phyloP scores from a whole-genome alignment of 2,888 invertebrate genomes.

The Tachina grossa region DNA sequence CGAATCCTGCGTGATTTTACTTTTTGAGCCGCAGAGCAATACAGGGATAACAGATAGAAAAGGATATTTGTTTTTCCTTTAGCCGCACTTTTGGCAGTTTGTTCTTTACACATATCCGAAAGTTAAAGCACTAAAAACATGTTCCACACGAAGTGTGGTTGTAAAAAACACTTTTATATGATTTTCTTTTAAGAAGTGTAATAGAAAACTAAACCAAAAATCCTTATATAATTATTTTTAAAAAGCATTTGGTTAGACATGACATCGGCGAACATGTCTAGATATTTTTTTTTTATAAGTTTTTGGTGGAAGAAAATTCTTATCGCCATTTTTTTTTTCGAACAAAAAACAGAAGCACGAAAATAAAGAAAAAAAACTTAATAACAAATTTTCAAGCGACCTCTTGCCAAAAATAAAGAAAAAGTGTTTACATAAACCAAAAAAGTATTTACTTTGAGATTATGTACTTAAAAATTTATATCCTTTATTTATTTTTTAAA shows the following conservation, averaged over 20 bases:
- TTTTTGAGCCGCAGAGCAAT: constrained; percentile 4
- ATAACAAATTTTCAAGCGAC: constrained; percentile 50
- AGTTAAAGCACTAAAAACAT: constrained; percentile 8
- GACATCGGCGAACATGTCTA: constrained; percentile 13
- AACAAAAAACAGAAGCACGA: background rate
- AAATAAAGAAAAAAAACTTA: background rate
- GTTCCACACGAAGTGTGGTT: background rate
- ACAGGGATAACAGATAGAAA: background rate
- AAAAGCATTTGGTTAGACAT: constrained; percentile 6
- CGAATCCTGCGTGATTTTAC: constrained; percentile 67
- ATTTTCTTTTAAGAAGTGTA: background rate
- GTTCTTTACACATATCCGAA: background rate
- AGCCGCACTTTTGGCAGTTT: constrained; percentile 16
- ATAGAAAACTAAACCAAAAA: constrained; percentile 22
- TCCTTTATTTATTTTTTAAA: constrained; percentile 41
- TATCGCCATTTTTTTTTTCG: background rate
- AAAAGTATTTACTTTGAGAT: constrained; percentile 59
- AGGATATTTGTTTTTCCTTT: constrained; percentile 7
- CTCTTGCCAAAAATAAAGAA: constrained; percentile 21
- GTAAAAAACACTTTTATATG: background rate
- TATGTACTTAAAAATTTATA: constrained; percentile 65
- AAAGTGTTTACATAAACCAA: background rate
- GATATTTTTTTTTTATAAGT: background rate
- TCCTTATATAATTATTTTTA: constrained; percentile 25
- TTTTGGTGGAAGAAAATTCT: background rate